Conservation (phyloP, 1,140 invertebrate genomes). For the Saxidomus purpurata region DNA sequence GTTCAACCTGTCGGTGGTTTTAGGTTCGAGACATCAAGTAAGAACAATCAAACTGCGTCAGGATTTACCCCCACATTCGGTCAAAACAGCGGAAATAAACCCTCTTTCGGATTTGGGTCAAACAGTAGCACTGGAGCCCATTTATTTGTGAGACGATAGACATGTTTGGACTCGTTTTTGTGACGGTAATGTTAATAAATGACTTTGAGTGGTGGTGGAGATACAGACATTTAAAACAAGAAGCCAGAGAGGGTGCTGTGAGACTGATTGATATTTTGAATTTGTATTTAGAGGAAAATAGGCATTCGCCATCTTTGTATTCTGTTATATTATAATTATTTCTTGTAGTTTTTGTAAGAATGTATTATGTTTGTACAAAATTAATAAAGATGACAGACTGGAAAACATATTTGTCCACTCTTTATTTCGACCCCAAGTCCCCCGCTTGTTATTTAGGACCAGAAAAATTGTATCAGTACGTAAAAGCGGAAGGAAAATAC, state of each 20-base stretch:
- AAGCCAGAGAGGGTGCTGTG: background rate
- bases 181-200: background rate
- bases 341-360: conserved; percentile 13
- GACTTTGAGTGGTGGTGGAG: background rate
- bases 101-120: background rate
- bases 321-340: background rate
- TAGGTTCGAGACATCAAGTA: too few species aligned
- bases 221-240: background rate
- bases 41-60: too few species aligned
- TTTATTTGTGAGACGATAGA: background rate
- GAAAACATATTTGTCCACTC: conserved; percentile 44
- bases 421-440: conserved; percentile 35
- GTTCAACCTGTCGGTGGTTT: too few species aligned
- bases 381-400: conserved; percentile 39
- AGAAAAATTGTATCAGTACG: conserved; percentile 50
- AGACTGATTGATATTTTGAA: background rate
- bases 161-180: background rate
- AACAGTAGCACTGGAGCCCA: background rate
- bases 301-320: background rate
- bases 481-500: conserved; percentile 16
- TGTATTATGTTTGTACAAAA: background rate
- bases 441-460: conserved; percentile 3
- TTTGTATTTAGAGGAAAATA: background rate
- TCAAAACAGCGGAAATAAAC: background rate
- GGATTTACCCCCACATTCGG: background rate